Evolutionary conservation across 2,888 invertebrate species (phyloP), one percentile per base, ranked within the genome.

Genomic region (Epiblema foenella): DNA sequence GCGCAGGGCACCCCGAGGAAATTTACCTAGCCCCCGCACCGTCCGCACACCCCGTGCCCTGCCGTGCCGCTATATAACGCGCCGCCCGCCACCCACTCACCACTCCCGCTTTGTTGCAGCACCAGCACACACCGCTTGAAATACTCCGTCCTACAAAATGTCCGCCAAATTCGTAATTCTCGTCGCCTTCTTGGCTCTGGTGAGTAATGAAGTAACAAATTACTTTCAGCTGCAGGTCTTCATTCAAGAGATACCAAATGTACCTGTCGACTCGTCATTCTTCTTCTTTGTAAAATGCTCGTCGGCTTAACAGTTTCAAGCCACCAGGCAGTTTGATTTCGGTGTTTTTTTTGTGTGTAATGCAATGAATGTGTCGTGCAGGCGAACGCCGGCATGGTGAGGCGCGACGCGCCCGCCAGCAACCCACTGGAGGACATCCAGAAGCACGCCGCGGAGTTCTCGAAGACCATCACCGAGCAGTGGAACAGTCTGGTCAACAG

Each of bases 111-210:
- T 75, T 79, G 82, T 81, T 82, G 74, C 79, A 80, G 81, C 74
- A 77, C 73, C 73, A 76, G 67, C 75, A 68, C 75, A 73, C 71
- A 71, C 54, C 66, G 66, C 68, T 63, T 29, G 58, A 69, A 64
- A 64, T 59, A 59, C 62, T 56, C 69, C 37, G 58, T 68, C 37
- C 74, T 66, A 65, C 78, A 24, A 82, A 73, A 91, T 89, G 89
- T 82, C 85, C 76, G 81, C 79, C 80, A 89, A 87, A 79, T 79
- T 88, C 75, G 64, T 88, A 75, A 74, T 88, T n/a, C 73, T 89
- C 76, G 69, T 78, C 77, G 88, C 87, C 79, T 88, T 86, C 83
- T 69, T 91, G 79, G 91, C 89, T 56, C 76, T 91, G 80, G 92
- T 92, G 78, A 90, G 91, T 89, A n/a, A 46, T 46, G 7, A 46